These are phyloP conservation scores for Pseudoatta argentina DNA, from an alignment of 1,140 invertebrate species.

Conservation along the genomic window DNA sequence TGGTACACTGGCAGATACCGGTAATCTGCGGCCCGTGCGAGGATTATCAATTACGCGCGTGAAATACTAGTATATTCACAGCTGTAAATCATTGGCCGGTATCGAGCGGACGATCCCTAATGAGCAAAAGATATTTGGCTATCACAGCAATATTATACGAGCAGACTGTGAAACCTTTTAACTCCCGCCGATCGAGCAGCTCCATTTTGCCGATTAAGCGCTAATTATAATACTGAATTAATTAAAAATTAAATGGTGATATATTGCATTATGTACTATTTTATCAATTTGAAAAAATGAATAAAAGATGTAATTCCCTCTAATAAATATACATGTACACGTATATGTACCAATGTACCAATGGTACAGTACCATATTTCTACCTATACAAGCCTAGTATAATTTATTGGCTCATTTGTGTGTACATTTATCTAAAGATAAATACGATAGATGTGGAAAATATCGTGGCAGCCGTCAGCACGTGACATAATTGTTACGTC, in stretches of 20 bases:
- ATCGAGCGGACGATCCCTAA: slow-evolving; percentile 65
- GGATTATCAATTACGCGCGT: slow-evolving; percentile 73
- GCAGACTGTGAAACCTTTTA: slow-evolving; percentile 31
- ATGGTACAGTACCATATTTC: too few species aligned
- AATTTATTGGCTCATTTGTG: slow-evolving; percentile 30
- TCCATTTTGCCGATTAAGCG: neutral
- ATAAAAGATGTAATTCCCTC: slow-evolving; percentile 18
- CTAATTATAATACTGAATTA: slow-evolving; percentile 42
- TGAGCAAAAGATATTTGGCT: slow-evolving; percentile 68
- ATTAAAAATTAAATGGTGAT: neutral
- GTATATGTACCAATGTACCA: too few species aligned
- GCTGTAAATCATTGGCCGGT: slow-evolving; percentile 67
- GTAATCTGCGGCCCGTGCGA: slow-evolving; percentile 69
- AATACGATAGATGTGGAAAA: slow-evolving; percentile 26
- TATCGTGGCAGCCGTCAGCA: neutral
- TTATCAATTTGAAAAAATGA: neutral
- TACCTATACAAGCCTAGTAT: neutral
- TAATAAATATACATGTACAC: slow-evolving; percentile 27
- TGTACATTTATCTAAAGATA: slow-evolving; percentile 23
- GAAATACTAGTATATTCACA: slow-evolving; percentile 65
- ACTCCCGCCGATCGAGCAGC: slow-evolving; percentile 7
- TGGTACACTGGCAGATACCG: slow-evolving; percentile 62
- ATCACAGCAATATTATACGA: slow-evolving; percentile 48
- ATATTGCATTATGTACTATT: neutral
- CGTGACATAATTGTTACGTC: slow-evolving; percentile 63